Evolutionary conservation across 2,888 invertebrate genomes (phyloP), one percentile per base, ranked within the genome.

Genomic region (Caenorhabditis virilis): DNA sequence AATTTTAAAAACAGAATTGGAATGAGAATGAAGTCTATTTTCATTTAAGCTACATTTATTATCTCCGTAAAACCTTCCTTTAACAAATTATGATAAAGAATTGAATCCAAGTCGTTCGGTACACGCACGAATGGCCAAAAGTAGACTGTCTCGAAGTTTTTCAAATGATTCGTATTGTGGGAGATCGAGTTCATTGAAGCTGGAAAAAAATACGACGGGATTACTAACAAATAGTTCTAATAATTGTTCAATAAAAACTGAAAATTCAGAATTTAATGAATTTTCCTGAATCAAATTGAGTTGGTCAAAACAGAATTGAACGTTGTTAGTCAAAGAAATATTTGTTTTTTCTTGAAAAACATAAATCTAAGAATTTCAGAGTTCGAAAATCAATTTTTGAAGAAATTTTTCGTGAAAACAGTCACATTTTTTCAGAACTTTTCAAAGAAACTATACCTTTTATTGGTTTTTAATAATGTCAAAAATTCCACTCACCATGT

Each of bases 101-200:
- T n/a, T 92, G 85, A 93, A 91, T 82, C 92, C 93, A 85, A 93
- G 93, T 83, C 92, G 92, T 86, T 92, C 92, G 35, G 91, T 91
- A 86, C 92, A 93, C 85, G 93, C 93, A 81, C 91, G 91, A 84
- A 92, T 90, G 69, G 92, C 92, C 85, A 91, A 89, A 69, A 92
- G 86, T 80, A 93, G 86, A 86, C 91, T 90, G 80, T 89, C 89
- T 74, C 90, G 88, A 80, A 93, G 86, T 85, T 92, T 92, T 84
- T 92, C 92, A 84, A 91, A 93, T 15, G 91, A 91, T 85, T 93
- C 92, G 84, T 93, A 93, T 63, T 91, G 91, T 51, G 93, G 93
- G 81, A 93, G 87, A 86, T 93, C 92, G 84, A 93, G 85, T 85
- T 93, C 92, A 85, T 93, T 93, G 85, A 93, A 93, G 85, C 92